Evolutionary conservation across 2,888 invertebrate species (phyloP).

Genomic region (Ctena decussata): DNA sequence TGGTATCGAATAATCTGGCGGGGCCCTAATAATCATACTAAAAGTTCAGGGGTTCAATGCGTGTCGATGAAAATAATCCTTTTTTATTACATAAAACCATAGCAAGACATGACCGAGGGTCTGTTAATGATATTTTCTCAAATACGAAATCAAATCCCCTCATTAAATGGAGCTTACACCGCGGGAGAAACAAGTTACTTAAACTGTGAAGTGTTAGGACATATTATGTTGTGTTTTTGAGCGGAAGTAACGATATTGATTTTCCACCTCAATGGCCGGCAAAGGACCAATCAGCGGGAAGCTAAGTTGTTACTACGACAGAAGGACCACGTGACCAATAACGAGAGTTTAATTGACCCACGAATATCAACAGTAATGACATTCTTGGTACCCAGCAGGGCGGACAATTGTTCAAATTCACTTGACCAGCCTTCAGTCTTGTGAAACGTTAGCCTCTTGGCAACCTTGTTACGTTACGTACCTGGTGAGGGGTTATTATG

Average conservation of each 20-base stretch:
- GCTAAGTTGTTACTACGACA: background rate
- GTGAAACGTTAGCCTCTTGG: constrained; percentile 10
- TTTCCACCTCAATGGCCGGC: background rate
- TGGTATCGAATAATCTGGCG: no score
- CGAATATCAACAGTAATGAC: constrained; percentile 10
- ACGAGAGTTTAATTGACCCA: constrained; percentile 14
- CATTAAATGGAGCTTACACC: constrained; percentile 3
- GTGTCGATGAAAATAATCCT: no score
- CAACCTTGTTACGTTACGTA: constrained; percentile 2
- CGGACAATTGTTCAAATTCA: constrained; percentile 1
- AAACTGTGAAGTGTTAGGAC: background rate
- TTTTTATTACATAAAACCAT: no score
- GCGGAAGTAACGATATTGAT: constrained; percentile 1
- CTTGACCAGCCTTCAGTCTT: background rate
- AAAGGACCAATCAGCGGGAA: constrained; percentile 6
- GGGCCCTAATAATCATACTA: no score
- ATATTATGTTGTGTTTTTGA: background rate
- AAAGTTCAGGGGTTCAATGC: no score
- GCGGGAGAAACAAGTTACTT: background rate
- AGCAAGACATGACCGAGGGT: no score
- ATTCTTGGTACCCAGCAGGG: background rate
- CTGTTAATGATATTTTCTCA: no score
- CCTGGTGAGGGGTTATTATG: background rate
- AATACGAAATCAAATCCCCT: background rate
- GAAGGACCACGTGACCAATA: background rate